Evolutionary conservation across 2,888 invertebrate species (phyloP), one percentile per base, ranked within the genome.

Genomic region (Dastarcus helophoroides): DNA sequence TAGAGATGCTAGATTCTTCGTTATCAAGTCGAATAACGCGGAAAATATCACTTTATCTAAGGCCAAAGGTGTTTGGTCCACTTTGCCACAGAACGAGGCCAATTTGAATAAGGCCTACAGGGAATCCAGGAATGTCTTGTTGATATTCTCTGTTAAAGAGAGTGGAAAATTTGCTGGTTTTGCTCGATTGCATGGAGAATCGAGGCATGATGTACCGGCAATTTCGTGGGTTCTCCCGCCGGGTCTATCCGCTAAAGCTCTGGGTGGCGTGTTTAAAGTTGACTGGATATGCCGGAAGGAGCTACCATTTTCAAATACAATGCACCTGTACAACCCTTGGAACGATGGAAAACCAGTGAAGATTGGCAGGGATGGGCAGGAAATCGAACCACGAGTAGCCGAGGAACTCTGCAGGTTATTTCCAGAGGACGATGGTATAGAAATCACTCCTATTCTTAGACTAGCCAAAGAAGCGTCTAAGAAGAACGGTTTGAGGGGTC

Each of bases 331-430:
- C 54, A 97, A 97, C 65, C 83, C 90, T 3, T 97, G 94, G 93
- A 97, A 97, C 67, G 94, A 95, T 57, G 89, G 91, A 25, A 94
- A 94, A 63, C 93, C 94, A 33, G 95, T 97, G 0, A 97, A 97
- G 70, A 95, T 97, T 51, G 97, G 94, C n/a, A 73, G 97, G 39
- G 97, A 97, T 67, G 97, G 97, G 0, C 84, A 95, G 71, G 95
- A 95, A 71, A 90, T 97, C 44, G 95, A 95, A 58, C 93, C 94
- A 2, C 77, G 85, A 58, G 88, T 91, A 31, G 97, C 91, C 10
- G 89, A 90, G 59, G 90, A 93, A 58, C 65, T 97, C 35, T 97
- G 91, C 55, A 76, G 93, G 36, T 65, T 95, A 26, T 97, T 97
- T 62, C 84, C 91, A 2, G 81, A 89, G 61, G 97, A 97, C 62